Percentiles rank a stretch among this genome's conserved stretches.
These are phyloP conservation scores for Lipophrys pholis DNA, from an alignment of 2,113 vertebrate genomes.

Conservation along the genomic window DNA sequence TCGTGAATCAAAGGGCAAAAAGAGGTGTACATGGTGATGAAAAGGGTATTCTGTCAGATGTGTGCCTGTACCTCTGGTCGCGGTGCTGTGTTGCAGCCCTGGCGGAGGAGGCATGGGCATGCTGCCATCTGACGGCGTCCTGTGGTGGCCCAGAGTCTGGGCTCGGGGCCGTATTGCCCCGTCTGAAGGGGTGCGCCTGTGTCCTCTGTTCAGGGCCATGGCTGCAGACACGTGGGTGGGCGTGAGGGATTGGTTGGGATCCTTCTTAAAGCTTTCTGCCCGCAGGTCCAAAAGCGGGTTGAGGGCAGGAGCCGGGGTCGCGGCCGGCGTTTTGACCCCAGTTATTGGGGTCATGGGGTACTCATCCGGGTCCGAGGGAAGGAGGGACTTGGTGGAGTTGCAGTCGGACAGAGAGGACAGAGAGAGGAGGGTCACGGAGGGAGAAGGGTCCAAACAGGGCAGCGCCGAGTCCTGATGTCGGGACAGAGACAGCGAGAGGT, in stretches of 20 bases:
- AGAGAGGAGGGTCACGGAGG: slow-evolving; percentile 89
- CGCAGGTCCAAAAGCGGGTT: slow-evolving; percentile 90
- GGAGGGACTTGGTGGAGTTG: slow-evolving; percentile 91
- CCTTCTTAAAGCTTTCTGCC: slow-evolving; percentile 92
- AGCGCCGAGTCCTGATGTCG: slow-evolving; percentile 73
- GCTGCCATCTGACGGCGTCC: slow-evolving; percentile 85
- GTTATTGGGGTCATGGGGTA: slow-evolving; percentile 65
- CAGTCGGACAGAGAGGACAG: slow-evolving; percentile 92
- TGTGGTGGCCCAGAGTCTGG: slow-evolving; percentile 80
- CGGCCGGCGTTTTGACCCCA: slow-evolving; percentile 45
- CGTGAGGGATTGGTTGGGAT: slow-evolving; percentile 91
- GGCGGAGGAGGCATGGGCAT: slow-evolving; percentile 78
- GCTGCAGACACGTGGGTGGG: slow-evolving; percentile 89
- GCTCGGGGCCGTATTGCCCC: slow-evolving; percentile 86
- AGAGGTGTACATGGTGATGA: too few relatives aligned
- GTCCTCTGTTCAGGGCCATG: slow-evolving; percentile 82
- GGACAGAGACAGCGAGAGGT: slow-evolving; percentile 79
- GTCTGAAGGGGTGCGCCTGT: slow-evolving; percentile 90
- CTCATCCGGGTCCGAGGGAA: slow-evolving; percentile 90
- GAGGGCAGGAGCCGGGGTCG: slow-evolving; percentile 55
- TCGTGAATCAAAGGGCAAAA: too few relatives aligned
- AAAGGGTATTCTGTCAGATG: too few relatives aligned
- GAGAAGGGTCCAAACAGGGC: slow-evolving; percentile 81
- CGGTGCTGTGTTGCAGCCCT: slow-evolving; percentile 31
- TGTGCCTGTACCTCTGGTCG: slow-evolving; percentile 64